Evolutionary conservation across 2,888 invertebrate genomes (phyloP).

Genomic region (Sipunculus nudus): DNA sequence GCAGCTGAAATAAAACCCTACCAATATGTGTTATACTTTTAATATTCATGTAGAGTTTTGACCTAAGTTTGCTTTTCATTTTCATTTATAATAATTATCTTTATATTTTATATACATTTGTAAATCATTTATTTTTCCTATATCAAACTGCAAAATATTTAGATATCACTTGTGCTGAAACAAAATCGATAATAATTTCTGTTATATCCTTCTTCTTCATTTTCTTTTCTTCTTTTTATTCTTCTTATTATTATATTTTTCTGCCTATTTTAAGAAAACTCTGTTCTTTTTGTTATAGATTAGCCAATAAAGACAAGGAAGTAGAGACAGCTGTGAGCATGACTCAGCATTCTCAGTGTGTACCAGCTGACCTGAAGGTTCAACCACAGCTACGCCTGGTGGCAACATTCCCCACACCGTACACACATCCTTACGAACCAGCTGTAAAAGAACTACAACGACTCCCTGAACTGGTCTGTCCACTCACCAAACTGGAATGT

Average conservation of each 20-base stretch:
- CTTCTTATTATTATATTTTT: no score
- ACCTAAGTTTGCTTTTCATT: no score
- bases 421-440: constrained; percentile 47
- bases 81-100: no score
- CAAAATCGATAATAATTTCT: background rate
- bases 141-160: no score
- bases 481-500: constrained; percentile 58
- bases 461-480: constrained; percentile 45
- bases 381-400: constrained; percentile 44
- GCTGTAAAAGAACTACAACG: constrained; percentile 48
- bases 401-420: background rate
- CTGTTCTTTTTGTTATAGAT: constrained; percentile 44
- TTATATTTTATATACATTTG: no score
- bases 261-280: background rate
- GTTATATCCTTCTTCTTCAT: background rate
- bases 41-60: no score
- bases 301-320: constrained; percentile 50
- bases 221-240: no score
- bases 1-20: no score
- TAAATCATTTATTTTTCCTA: no score
- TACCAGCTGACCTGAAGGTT: constrained; percentile 45
- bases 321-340: constrained; percentile 48
- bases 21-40: no score
- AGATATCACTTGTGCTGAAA: background rate
- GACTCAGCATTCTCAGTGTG: constrained; percentile 40